A percentile compares a stretch with the other conserved stretches of the same genome.
phyloP scores from a whole-genome alignment of 1,140 invertebrate species.

The Melipona quadrifasciata region DNA sequence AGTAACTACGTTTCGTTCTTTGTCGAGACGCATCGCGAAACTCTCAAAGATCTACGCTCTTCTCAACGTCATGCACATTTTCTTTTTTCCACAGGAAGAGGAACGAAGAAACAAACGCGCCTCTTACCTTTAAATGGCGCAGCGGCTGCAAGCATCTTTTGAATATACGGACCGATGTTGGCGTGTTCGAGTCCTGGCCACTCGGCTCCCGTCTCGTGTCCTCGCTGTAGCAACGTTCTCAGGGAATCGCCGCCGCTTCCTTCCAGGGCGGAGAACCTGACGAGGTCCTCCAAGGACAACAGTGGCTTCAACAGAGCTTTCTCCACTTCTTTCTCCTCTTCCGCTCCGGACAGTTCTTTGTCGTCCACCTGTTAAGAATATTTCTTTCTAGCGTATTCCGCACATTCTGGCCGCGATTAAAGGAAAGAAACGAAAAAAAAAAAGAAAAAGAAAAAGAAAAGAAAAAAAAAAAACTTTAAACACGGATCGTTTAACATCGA shows the following conservation, averaged over 20 bases:
- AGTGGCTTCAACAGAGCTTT: constrained; percentile 83
- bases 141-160: constrained; percentile 80
- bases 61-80: too few relatives aligned
- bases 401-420: background rate
- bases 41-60: too few relatives aligned
- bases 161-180: constrained; percentile 84
- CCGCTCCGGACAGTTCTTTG: constrained; percentile 85
- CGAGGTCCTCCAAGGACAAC: constrained; percentile 84
- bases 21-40: too few relatives aligned
- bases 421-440: too few relatives aligned
- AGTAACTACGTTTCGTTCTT: too few relatives aligned
- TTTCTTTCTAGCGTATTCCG: constrained; percentile 56
- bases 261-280: constrained; percentile 83
- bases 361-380: constrained; percentile 81
- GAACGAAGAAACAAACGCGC: background rate
- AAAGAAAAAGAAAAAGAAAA: too few relatives aligned
- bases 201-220: constrained; percentile 79
- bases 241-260: constrained; percentile 82
- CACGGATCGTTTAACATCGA: constrained; percentile 42
- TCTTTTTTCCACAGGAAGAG: background rate
- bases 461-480: background rate
- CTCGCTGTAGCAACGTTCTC: constrained; percentile 83
- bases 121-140: constrained; percentile 78
- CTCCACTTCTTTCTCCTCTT: constrained; percentile 86
- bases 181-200: constrained; percentile 83